phyloP scores from a whole-genome alignment of 92 coral and sea anemone species.

The Bergia puertoricense region DNA sequence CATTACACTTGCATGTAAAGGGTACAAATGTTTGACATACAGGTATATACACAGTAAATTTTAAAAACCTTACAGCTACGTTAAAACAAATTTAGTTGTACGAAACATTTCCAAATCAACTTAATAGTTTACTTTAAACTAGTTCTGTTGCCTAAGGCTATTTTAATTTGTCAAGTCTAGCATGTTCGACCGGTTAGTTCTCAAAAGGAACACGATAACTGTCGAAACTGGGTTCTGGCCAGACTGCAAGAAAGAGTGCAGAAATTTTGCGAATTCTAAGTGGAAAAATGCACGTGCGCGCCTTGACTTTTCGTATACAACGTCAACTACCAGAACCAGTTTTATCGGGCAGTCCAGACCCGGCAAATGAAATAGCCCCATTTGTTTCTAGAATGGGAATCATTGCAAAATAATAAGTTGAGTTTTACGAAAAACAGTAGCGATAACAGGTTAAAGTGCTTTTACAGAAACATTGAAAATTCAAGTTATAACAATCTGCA shows the following conservation, averaged over 20 bases:
- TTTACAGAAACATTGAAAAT: not conserved
- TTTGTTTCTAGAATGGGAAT: too few relatives aligned
- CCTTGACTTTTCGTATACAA: too few relatives aligned
- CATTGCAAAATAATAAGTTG: not conserved
- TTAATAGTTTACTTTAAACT: not conserved
- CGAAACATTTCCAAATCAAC: not conserved
- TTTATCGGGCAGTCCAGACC: too few relatives aligned
- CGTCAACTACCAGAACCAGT: too few relatives aligned
- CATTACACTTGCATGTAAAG: not conserved
- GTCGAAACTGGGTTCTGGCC: not conserved
- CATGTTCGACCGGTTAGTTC: not conserved
- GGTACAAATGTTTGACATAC: not conserved
- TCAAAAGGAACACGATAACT: not conserved
- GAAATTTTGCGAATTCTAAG: too few relatives aligned
- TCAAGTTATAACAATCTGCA: not conserved
- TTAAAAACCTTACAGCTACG: not conserved
- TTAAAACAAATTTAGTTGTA: not conserved
- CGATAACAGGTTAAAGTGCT: not conserved
- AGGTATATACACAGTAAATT: too few relatives aligned
- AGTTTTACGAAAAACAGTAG: not conserved
- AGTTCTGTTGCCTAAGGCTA: not conserved
- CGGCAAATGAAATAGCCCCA: too few relatives aligned
- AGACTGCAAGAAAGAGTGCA: not conserved
- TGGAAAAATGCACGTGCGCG: too few relatives aligned
- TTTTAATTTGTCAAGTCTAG: too few relatives aligned